These are phyloP conservation scores for Canis aureus DNA, from an alignment of 2,113 vertebrate species.

Conservation along the genomic window DNA sequence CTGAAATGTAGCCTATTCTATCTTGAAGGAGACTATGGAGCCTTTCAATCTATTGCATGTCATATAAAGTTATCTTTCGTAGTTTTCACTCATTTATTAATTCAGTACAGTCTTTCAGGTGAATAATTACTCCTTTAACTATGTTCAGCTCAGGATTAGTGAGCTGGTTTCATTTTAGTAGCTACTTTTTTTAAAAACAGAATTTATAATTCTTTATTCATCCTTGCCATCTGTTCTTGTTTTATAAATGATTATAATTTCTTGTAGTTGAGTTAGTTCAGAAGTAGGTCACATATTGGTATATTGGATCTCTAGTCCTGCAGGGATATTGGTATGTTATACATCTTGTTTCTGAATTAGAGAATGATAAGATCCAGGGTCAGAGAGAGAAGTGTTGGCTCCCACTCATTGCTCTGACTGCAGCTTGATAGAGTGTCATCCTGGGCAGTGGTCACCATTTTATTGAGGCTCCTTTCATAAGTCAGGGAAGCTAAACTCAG, in stretches of 20 bases:
- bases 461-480: not conserved
- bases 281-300: not conserved
- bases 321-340: not conserved
- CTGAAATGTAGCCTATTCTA: not conserved
- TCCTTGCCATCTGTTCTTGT: not conserved
- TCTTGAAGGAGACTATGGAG: not conserved
- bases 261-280: not conserved
- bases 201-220: not conserved
- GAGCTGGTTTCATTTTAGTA: not conserved
- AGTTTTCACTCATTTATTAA: not conserved
- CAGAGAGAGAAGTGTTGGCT: not conserved
- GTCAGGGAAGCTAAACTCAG: not conserved
- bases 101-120: not conserved
- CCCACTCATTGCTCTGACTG: not conserved
- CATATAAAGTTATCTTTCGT: not conserved
- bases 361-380: not conserved
- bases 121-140: not conserved
- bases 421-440: not conserved
- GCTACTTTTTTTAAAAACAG: not conserved
- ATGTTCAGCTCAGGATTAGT: not conserved
- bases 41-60: not conserved
- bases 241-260: constrained; percentile 18
- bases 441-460: not conserved
- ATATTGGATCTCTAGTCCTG: not conserved
- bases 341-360: not conserved